Evolutionary conservation across 2,888 invertebrate genomes (phyloP).

Genomic region (Rambutsinella grinnellia): DNA sequence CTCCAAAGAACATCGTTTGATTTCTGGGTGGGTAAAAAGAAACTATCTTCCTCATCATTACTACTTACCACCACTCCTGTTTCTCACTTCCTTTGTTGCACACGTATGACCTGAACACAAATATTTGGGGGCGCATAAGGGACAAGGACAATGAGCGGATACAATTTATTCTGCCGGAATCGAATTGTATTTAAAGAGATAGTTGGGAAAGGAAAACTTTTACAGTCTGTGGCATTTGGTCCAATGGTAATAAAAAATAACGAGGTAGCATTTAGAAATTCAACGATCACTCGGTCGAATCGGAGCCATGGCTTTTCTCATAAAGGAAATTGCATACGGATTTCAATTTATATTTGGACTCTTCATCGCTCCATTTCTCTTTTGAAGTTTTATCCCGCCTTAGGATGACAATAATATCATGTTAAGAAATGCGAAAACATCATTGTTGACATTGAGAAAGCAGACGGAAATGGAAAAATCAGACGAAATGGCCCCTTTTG

Average conservation of each 20-base stretch:
- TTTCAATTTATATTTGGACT: neutral
- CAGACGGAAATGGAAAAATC: neutral
- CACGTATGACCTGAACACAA: neutral
- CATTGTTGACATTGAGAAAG: no score
- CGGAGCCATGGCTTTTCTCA: neutral
- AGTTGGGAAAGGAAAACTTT: no score
- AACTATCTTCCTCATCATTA: neutral
- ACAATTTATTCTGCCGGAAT: no score
- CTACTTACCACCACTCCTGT: neutral
- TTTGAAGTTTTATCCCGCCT: neutral
- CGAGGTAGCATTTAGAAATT: conserved; percentile 30
- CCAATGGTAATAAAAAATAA: conserved; percentile 31
- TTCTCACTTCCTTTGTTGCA: neutral
- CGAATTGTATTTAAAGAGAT: no score
- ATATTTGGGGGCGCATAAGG: neutral
- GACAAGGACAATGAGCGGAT: no score
- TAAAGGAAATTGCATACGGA: neutral
- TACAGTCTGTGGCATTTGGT: no score
- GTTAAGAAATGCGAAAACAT: no score
- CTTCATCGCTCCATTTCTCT: neutral
- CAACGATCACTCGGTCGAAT: conserved; percentile 15
- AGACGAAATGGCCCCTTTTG: no score
- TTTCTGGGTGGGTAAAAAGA: neutral
- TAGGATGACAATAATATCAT: neutral
- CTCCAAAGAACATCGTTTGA: neutral